Percentiles rank a stretch among this genome's conserved stretches.
Evolutionary conservation across 2,888 invertebrate genomes (phyloP).

Genomic region (Eristalinus aeneus): DNA sequence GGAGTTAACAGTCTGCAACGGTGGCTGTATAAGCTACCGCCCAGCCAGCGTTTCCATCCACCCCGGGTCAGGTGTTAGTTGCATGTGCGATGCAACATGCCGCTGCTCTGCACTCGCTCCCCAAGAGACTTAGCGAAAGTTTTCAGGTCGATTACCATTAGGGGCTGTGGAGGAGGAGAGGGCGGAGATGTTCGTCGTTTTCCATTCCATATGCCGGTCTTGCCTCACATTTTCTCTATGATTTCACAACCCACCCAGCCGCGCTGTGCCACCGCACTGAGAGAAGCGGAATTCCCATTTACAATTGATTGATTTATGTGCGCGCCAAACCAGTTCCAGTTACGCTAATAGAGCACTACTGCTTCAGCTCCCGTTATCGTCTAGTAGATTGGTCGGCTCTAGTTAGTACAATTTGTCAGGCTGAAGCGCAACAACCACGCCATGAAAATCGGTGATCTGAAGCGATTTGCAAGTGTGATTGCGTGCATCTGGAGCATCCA

Average conservation of each 20-base stretch:
- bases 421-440: slow-evolving; percentile 52
- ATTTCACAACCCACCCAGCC: not conserved
- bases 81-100: not conserved
- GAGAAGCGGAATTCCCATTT: slow-evolving; percentile 39
- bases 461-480: slow-evolving; percentile 15
- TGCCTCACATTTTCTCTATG: not conserved
- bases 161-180: not conserved
- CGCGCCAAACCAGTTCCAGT: slow-evolving; percentile 55
- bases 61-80: not conserved
- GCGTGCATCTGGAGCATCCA: slow-evolving; percentile 15
- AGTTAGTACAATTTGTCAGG: slow-evolving; percentile 53
- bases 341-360: slow-evolving; percentile 18
- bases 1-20: not conserved
- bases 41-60: not conserved
- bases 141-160: not conserved
- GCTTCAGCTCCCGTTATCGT: slow-evolving; percentile 46
- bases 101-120: not conserved
- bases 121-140: not conserved
- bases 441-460: slow-evolving; percentile 43
- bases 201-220: not conserved
- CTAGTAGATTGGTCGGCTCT: slow-evolving; percentile 50
- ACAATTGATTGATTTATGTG: slow-evolving; percentile 38
- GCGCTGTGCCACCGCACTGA: not conserved
- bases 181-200: not conserved
- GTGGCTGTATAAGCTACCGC: not conserved